These are phyloP conservation scores for Caenorhabditis tropicalis DNA, from an alignment of 1,140 invertebrate genomes.

Conservation along the genomic window DNA sequence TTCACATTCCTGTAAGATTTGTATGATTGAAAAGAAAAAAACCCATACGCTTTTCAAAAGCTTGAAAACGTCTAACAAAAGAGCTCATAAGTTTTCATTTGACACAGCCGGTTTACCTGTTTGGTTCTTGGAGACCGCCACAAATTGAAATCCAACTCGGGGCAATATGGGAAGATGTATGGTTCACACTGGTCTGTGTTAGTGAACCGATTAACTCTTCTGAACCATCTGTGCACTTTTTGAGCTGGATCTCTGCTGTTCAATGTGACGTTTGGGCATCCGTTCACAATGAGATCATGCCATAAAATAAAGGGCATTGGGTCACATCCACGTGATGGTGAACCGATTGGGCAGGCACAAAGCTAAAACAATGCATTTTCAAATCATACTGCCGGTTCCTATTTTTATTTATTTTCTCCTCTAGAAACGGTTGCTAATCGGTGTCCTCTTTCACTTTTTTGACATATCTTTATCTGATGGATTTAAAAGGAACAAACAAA, in stretches of 20 bases:
- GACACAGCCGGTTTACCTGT: too few relatives aligned
- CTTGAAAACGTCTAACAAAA: too few relatives aligned
- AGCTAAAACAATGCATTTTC: too few relatives aligned
- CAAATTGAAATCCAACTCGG: slow-evolving; percentile 71
- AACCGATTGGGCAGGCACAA: slow-evolving; percentile 71
- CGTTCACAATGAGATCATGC: slow-evolving; percentile 72
- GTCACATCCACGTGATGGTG: slow-evolving; percentile 71
- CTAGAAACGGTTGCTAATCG: background rate
- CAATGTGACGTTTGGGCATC: slow-evolving; percentile 72
- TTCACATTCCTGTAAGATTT: slow-evolving; percentile 64
- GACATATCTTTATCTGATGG: background rate
- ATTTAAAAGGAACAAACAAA: background rate
- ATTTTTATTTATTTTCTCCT: background rate
- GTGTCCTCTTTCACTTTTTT: background rate
- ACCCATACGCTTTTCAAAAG: too few relatives aligned
- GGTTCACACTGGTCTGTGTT: slow-evolving; percentile 72
- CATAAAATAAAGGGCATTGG: slow-evolving; percentile 71
- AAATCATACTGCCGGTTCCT: too few relatives aligned
- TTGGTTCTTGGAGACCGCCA: slow-evolving; percentile 71
- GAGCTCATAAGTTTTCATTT: too few relatives aligned
- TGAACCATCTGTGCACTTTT: slow-evolving; percentile 72
- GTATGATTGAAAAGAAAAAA: background rate
- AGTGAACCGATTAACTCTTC: slow-evolving; percentile 70
- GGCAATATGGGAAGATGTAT: slow-evolving; percentile 72
- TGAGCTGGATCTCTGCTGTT: slow-evolving; percentile 71